Evolutionary conservation across 37 sponge, comb jelly and placozoan genomes (phyloP).

Genomic region (Chondrosia reniformis): DNA sequence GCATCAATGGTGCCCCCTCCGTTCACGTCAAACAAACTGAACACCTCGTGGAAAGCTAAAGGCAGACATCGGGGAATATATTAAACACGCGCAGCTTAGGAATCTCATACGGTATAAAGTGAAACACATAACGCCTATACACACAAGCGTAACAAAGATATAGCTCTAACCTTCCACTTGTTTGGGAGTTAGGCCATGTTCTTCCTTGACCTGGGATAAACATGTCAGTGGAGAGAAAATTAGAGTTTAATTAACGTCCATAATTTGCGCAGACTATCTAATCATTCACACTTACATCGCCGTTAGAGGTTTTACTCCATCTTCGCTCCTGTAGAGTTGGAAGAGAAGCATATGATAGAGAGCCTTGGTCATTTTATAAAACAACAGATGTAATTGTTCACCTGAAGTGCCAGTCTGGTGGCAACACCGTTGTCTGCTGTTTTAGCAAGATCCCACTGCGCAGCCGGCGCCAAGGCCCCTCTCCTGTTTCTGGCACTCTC

Average conservation of each 20-base stretch:
- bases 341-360: no score
- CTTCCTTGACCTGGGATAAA: not conserved
- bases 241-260: no score
- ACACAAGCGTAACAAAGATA: not conserved
- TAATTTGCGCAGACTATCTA: no score
- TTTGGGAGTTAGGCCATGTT: constrained; percentile 27
- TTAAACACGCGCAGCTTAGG: not conserved
- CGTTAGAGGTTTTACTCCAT: no score
- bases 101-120: not conserved
- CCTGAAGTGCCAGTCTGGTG: no score
- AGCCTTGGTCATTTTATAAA: no score
- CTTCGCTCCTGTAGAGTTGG: no score
- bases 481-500: not conserved
- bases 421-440: no score
- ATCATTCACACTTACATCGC: no score
- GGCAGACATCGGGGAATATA: not conserved
- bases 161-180: constrained; percentile 27
- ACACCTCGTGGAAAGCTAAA: constrained; percentile 58
- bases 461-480: not conserved
- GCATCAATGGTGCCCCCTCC: constrained; percentile 70
- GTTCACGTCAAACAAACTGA: constrained; percentile 65
- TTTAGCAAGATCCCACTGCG: no score
- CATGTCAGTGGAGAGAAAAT: no score
- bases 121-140: not conserved
- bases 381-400: no score